Conservation (phyloP, 2,113 vertebrate species). For the Turdus rufiventris region DNA sequence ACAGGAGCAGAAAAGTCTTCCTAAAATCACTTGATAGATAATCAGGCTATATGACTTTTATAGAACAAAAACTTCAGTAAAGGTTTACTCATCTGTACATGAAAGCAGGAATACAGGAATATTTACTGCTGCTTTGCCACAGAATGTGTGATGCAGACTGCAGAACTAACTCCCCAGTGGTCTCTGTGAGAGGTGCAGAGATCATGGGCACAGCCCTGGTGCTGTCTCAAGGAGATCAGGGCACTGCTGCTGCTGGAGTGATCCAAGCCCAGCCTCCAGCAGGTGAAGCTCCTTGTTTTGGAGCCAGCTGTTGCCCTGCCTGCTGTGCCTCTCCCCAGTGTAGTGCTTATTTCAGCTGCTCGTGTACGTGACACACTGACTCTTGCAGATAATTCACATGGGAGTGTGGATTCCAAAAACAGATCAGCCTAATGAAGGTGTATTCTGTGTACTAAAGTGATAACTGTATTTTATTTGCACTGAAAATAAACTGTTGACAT, state of each 20-base stretch:
- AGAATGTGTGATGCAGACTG: no score
- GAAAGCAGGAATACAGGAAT: background rate
- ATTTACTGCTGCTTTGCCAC: background rate
- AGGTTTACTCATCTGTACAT: background rate
- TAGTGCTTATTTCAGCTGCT: background rate
- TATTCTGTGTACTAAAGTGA: conserved; percentile 33
- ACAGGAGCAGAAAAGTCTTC: background rate
- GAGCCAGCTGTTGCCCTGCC: background rate
- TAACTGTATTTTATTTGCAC: conserved; percentile 41
- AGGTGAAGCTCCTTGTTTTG: background rate
- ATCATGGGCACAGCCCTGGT: background rate
- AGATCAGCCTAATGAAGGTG: conserved; percentile 2
- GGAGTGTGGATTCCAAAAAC: background rate
- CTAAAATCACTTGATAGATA: background rate
- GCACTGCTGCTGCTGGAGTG: background rate
- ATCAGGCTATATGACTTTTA: background rate
- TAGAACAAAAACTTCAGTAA: background rate
- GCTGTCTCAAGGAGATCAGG: background rate
- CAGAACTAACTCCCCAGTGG: background rate
- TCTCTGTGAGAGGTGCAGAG: background rate
- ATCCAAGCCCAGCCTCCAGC: background rate
- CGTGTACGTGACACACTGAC: rapidly evolving
- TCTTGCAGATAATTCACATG: background rate
- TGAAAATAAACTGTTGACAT: conserved; percentile 55
- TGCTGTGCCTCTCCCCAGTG: background rate